Percentiles rank a stretch among this genome's conserved stretches.
Evolutionary conservation across 2,113 vertebrate species (phyloP).

Genomic region (Edolisoma coerulescens): DNA sequence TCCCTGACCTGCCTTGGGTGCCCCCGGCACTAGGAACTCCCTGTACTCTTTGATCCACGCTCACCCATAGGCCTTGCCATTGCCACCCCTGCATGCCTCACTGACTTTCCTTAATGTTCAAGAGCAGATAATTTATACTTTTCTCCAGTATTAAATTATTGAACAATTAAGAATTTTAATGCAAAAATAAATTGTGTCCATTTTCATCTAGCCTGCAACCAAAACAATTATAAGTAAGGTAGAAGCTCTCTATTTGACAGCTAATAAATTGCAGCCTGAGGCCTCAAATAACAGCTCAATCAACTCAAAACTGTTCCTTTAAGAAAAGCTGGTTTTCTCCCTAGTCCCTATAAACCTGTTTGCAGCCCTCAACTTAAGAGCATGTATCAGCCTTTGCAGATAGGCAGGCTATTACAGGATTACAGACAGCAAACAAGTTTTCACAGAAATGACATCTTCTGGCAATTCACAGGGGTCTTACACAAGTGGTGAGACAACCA

Average conservation of each 20-base stretch:
- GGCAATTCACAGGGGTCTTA: neutral
- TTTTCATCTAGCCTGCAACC: neutral
- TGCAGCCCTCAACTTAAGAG: neutral
- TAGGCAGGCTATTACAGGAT: neutral
- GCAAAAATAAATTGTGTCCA: neutral
- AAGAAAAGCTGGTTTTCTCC: neutral
- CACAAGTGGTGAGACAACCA: neutral
- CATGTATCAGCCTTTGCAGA: neutral
- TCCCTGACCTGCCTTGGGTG: neutral
- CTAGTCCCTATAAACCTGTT: neutral
- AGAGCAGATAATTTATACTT: neutral
- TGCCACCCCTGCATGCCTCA: neutral
- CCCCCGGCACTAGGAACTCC: neutral
- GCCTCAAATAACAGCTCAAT: neutral
- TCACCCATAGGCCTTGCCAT: neutral
- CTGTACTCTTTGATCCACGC: rapidly evolving
- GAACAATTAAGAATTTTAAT: neutral
- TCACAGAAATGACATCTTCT: neutral
- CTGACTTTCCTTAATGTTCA: neutral
- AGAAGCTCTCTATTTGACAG: neutral
- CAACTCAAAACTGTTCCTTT: neutral
- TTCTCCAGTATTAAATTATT: neutral
- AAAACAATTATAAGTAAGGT: neutral
- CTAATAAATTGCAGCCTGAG: neutral
- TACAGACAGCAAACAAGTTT: neutral